Conservation (phyloP, 2,888 invertebrate genomes). For the Hemaris fuciformis region DNA sequence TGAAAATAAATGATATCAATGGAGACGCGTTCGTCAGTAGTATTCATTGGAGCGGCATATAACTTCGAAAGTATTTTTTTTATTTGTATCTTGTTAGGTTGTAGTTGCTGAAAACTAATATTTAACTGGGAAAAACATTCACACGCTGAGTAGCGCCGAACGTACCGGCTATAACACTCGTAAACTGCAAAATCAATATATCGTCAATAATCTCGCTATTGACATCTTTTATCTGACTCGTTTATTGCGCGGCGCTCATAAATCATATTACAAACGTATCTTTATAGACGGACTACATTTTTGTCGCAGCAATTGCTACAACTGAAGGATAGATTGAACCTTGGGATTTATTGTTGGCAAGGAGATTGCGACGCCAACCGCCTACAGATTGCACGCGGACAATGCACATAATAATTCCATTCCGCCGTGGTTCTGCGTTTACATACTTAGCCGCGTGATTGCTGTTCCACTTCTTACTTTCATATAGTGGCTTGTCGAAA, state of each 20-base stretch:
- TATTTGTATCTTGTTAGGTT: constrained; percentile 41
- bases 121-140: constrained; percentile 13
- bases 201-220: neutral
- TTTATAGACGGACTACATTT: constrained; percentile 23
- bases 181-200: neutral
- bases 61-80: constrained; percentile 45
- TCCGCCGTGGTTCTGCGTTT: constrained; percentile 28
- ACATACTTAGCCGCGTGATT: constrained; percentile 36
- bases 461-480: constrained; percentile 54
- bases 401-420: constrained; percentile 39
- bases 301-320: neutral
- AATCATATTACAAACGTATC: neutral
- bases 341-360: constrained; percentile 29
- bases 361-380: neutral
- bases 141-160: neutral
- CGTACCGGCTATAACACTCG: neutral
- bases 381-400: constrained; percentile 30
- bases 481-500: constrained; percentile 53
- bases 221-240: neutral
- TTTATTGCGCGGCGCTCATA: neutral
- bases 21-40: constrained; percentile 34
- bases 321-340: neutral
- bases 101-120: constrained; percentile 32
- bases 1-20: constrained; percentile 48
- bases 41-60: constrained; percentile 51